A percentile compares a stretch with the other conserved stretches of the same genome.
Conservation (phyloP, 2,113 vertebrate genomes). For the Xiphophorus maculatus region DNA sequence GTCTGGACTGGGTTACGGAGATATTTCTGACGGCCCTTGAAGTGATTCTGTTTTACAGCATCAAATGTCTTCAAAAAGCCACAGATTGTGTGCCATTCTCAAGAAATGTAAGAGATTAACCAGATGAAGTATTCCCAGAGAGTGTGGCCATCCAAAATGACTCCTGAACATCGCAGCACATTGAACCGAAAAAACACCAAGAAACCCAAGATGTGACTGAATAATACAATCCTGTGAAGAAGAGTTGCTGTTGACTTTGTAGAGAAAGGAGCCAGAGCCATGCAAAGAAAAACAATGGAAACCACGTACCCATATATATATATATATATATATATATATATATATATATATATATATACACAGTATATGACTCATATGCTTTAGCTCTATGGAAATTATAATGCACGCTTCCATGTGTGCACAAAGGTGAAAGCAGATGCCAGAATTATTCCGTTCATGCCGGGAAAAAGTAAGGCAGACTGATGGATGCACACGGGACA, state of each 20-base stretch:
- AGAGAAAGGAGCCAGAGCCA: background rate
- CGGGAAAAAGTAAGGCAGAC: conserved; percentile 10
- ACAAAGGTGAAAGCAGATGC: conserved; percentile 43
- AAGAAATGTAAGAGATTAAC: no score
- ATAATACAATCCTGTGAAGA: no score
- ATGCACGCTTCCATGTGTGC: conserved; percentile 18
- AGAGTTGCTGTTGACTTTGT: background rate
- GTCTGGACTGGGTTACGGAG: no score
- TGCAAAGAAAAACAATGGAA: conserved; percentile 42
- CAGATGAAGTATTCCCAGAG: background rate
- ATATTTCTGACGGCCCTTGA: no score
- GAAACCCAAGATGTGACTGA: no score
- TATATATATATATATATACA: background rate
- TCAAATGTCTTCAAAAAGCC: no score
- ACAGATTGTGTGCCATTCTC: background rate
- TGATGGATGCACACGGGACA: conserved; percentile 44
- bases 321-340: no score
- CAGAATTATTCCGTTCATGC: conserved; percentile 13
- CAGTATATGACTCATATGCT: conserved; percentile 26
- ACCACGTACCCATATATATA: background rate
- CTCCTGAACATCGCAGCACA: background rate
- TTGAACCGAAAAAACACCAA: background rate
- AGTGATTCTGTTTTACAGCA: no score
- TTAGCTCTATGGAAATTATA: conserved; percentile 23
- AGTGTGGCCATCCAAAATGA: background rate